Evolutionary conservation across 2,888 invertebrate species (phyloP), one percentile per base, ranked within the genome.

Genomic region (Bellardia bayeri): DNA sequence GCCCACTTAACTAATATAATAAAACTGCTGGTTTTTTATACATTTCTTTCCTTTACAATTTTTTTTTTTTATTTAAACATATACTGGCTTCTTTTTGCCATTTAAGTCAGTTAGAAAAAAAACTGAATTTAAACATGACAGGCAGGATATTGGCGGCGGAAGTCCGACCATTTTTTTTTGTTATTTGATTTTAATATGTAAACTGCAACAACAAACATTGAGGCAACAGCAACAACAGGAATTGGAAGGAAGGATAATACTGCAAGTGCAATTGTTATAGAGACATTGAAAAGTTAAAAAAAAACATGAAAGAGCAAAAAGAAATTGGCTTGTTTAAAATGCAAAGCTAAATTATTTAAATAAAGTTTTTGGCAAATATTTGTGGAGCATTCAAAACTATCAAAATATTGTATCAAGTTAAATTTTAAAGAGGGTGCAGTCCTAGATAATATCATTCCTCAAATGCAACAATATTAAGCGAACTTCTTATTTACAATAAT

Each of bases 181-280:
- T 92, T 91, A 92, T 92, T 90, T 85, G 90, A 91, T 89, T 92
- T 92, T 92, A 92, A 92, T 92, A 92, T 92, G 92, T 90, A 92
- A 90, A 92, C 66, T 64, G 40, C 7, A 82, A 66, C n/a, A 88
- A 78, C 16, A 64, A 37, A 76, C 9, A 90, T 89, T 90, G 16
- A 23, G 40, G 58, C 63, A 58, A 45, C 23, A 71, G n/a, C 13
- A 69, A 16, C 51, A 40, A 54, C 3, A 11, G 13, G 3, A 63
- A 23, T 23, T 23, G 16, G n/a, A 8, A 64, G 30, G 3, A 33
- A 63, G 1, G 56, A 37, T 63, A 63, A 37, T 63, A 63, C 64
- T 49, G 16, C 54, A n/a, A 56, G 42, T 11, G 30, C 49, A 75
- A 82, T 75, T 66, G 66, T 45, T 64, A 56, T 33, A 79, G 51